Evolutionary conservation across 2,113 vertebrate genomes (phyloP).

Genomic region (Phoenicopterus ruber): DNA sequence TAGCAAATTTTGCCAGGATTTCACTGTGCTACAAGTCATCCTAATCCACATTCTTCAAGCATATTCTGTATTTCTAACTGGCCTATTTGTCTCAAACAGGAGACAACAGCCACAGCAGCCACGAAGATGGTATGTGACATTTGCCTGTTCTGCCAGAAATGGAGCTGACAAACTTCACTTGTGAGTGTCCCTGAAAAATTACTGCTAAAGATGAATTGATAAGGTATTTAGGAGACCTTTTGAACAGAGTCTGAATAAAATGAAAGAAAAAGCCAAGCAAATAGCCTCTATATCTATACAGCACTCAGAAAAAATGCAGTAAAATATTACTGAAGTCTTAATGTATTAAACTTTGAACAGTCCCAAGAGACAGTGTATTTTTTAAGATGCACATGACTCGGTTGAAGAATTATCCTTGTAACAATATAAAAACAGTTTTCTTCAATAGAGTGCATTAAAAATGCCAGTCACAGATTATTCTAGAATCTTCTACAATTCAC

Average conservation of each 20-base stretch:
- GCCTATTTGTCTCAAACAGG: neutral
- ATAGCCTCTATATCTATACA: neutral
- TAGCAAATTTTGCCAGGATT: neutral
- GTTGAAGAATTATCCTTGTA: neutral
- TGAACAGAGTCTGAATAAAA: neutral
- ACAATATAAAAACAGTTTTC: neutral
- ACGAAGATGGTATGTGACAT: neutral
- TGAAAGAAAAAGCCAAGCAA: neutral
- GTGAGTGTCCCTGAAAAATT: neutral
- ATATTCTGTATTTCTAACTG: neutral
- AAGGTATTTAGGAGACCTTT: neutral
- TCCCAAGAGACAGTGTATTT: neutral
- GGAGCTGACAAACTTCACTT: neutral
- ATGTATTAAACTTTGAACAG: neutral
- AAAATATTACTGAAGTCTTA: neutral
- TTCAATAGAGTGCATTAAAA: neutral
- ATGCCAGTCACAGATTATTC: neutral
- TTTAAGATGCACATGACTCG: neutral
- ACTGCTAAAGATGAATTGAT: neutral
- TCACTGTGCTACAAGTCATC: neutral
- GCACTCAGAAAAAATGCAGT: neutral
- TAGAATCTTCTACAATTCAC: neutral
- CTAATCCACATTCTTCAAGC: neutral
- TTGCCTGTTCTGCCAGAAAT: neutral
- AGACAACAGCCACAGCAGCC: neutral